Evolutionary conservation across 2,797 vertebrate species (phyloP).

Genomic region (Zenarchopterus dispar): DNA sequence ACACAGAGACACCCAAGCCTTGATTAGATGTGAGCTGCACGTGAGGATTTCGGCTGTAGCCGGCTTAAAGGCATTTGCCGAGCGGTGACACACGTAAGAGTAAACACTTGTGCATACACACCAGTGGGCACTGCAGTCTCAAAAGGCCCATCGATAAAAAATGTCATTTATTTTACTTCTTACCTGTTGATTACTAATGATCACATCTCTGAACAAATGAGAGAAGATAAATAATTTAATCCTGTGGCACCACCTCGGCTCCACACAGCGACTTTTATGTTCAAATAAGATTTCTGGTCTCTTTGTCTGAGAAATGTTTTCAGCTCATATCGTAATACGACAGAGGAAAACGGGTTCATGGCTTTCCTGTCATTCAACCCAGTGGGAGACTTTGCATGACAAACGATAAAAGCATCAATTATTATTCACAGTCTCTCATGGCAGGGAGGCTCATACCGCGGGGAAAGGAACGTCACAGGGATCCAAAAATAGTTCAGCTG

Average conservation of each 20-base stretch:
- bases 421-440: constrained; percentile 61
- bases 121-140: background rate
- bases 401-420: constrained; percentile 62
- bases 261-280: constrained; percentile 36
- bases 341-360: constrained; percentile 39
- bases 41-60: constrained; percentile 63
- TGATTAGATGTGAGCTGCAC: constrained; percentile 61
- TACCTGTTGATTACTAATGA: constrained; percentile 56
- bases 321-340: constrained; percentile 41
- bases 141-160: constrained; percentile 26
- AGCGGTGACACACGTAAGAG: constrained; percentile 15
- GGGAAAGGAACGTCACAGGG: constrained; percentile 56
- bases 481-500: constrained; percentile 67
- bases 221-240: constrained; percentile 33
- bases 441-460: constrained; percentile 34
- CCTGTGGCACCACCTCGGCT: constrained; percentile 16
- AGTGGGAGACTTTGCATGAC: constrained; percentile 46
- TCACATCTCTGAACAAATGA: constrained; percentile 30
- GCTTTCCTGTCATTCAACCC: constrained; percentile 55
- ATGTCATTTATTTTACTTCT: constrained; percentile 19
- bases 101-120: constrained; percentile 34
- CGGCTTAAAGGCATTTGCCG: constrained; percentile 58
- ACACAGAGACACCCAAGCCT: constrained; percentile 38
- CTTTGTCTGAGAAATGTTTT: constrained; percentile 36
- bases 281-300: constrained; percentile 40